Percentiles rank a stretch among this genome's conserved stretches.
phyloP scores from a whole-genome alignment of 1,140 invertebrate species.

The Dendrolimus punctatus region DNA sequence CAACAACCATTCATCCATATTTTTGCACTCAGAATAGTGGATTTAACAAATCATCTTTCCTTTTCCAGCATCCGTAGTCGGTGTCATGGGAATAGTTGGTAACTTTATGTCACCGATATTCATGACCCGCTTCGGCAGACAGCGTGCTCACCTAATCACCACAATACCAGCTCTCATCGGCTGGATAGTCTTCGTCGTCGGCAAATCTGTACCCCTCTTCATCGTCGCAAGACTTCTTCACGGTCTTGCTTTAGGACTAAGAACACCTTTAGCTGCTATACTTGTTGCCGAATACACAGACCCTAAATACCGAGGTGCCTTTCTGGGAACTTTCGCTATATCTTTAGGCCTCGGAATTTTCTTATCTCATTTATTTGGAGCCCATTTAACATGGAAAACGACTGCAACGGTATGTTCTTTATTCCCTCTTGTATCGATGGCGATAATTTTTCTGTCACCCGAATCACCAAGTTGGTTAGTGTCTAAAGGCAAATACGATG shows the following conservation, averaged over 20 bases:
- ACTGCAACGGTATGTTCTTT: constrained; percentile 49
- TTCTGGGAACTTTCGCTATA: constrained; percentile 58
- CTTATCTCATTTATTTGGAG: constrained; percentile 53
- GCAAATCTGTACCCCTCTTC: constrained; percentile 46
- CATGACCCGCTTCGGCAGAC: constrained; percentile 52
- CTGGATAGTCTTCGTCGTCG: constrained; percentile 52
- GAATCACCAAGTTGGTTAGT: constrained; percentile 60
- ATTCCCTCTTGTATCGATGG: constrained; percentile 53
- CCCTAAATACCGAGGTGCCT: constrained; percentile 55
- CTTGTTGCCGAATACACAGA: constrained; percentile 61
- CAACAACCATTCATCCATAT: too few relatives aligned
- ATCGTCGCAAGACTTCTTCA: constrained; percentile 49
- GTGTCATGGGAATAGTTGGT: constrained; percentile 57
- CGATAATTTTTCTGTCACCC: constrained; percentile 55
- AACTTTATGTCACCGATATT: constrained; percentile 59
- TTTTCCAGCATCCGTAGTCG: constrained; percentile 53
- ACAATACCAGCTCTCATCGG: constrained; percentile 53
- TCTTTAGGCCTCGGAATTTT: constrained; percentile 56
- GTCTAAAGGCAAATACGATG: constrained; percentile 50
- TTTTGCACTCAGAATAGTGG: background rate
- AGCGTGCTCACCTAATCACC: constrained; percentile 52
- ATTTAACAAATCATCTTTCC: constrained; percentile 1
- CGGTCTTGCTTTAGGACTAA: constrained; percentile 47
- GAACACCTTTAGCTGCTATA: constrained; percentile 56
- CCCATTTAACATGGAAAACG: constrained; percentile 55